Conservation (phyloP, 2,113 vertebrate genomes). For the Tachycineta bicolor region DNA sequence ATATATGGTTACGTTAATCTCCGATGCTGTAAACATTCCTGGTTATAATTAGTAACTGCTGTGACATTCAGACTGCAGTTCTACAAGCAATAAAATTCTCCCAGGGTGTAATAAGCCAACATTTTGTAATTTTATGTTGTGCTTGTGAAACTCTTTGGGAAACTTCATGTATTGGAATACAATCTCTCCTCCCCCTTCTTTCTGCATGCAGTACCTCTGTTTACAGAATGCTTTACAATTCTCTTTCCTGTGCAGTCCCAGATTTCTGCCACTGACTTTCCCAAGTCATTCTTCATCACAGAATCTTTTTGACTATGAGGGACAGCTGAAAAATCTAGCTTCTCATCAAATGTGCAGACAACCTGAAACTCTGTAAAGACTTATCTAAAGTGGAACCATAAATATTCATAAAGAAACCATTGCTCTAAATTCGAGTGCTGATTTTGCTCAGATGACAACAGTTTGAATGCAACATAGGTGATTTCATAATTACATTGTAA, state of each 20-base stretch:
- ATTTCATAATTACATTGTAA: not conserved
- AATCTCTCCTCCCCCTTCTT: not conserved
- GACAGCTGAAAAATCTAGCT: not conserved
- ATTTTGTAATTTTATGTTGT: not conserved
- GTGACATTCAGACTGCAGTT: not conserved
- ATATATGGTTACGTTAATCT: not conserved
- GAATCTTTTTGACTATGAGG: not conserved
- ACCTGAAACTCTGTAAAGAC: not conserved
- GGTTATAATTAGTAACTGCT: slow-evolving; percentile 24
- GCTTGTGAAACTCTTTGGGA: not conserved
- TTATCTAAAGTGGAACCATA: not conserved
- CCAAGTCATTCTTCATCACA: not conserved
- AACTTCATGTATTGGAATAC: not conserved
- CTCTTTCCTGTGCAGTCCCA: not conserved
- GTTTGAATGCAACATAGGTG: not conserved
- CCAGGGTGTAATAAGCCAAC: not conserved
- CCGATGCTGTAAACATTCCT: not conserved
- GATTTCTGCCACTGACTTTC: not conserved
- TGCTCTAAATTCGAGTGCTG: not conserved
- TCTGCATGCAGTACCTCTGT: not conserved
- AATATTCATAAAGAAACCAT: not conserved
- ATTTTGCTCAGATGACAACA: not conserved
- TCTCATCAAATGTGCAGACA: fast-evolving
- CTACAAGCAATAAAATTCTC: not conserved
- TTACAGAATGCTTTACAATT: not conserved